Evolutionary conservation across 2,888 invertebrate genomes (phyloP).

Genomic region (Cephus pulcher): DNA sequence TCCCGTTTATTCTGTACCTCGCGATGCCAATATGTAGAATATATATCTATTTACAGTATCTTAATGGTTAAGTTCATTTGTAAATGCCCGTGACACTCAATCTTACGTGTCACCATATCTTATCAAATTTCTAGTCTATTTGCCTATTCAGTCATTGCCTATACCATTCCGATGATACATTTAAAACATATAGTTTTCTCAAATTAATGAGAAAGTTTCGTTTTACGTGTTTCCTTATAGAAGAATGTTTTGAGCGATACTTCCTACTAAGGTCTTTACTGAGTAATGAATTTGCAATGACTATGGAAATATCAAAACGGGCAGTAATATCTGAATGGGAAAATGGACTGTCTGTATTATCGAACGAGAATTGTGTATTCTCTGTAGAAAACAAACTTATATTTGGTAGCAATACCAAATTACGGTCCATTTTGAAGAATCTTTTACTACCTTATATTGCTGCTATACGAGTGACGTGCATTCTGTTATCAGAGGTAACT

Average conservation of each 20-base stretch:
- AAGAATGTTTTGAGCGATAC: slow-evolving; percentile 48
- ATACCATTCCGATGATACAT: background rate
- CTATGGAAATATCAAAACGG: slow-evolving; percentile 37
- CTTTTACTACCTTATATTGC: slow-evolving; percentile 74
- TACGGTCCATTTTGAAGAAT: slow-evolving; percentile 72
- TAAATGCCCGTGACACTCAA: too few relatives aligned
- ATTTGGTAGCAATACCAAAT: slow-evolving; percentile 66
- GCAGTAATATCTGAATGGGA: slow-evolving; percentile 50
- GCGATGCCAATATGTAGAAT: too few relatives aligned
- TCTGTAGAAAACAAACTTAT: slow-evolving; percentile 46
- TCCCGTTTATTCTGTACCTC: too few relatives aligned
- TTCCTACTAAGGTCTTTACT: slow-evolving; percentile 49
- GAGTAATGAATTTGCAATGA: slow-evolving; percentile 56
- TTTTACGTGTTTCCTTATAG: slow-evolving; percentile 59
- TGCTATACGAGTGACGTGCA: slow-evolving; percentile 70
- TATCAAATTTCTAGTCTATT: background rate
- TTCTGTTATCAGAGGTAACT: slow-evolving; percentile 69
- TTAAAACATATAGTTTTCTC: background rate
- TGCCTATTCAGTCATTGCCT: slow-evolving; percentile 15
- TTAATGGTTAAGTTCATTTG: too few relatives aligned
- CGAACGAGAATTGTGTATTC: slow-evolving; percentile 42
- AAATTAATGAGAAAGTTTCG: slow-evolving; percentile 72
- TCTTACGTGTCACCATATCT: too few relatives aligned
- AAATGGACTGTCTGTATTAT: slow-evolving; percentile 39
- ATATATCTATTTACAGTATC: too few relatives aligned